Conservation (phyloP, 2,888 invertebrate genomes). For the Stenodera caucasica region DNA sequence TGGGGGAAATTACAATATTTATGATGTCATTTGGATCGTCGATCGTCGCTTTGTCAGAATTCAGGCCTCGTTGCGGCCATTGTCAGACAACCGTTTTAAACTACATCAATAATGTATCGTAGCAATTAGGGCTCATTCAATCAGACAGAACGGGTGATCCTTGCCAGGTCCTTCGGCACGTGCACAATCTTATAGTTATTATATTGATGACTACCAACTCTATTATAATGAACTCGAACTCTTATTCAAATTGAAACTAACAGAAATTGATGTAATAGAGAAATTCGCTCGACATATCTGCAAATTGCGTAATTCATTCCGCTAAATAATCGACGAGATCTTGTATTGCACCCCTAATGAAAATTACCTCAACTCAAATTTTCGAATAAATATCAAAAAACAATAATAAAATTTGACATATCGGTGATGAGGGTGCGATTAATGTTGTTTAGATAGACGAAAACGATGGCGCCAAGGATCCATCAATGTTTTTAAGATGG, state of each 20-base stretch:
- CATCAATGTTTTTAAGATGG: constrained; percentile 12
- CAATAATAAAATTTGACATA: constrained; percentile 35
- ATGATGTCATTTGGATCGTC: constrained; percentile 53
- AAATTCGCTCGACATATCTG: neutral
- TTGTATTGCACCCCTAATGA: neutral
- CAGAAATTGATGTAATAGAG: constrained; percentile 10
- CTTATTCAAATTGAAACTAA: constrained; percentile 16
- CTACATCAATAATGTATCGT: constrained; percentile 51
- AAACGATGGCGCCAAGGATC: constrained; percentile 41
- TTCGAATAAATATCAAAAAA: constrained; percentile 23
- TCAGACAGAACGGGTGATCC: constrained; percentile 32
- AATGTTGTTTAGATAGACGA: constrained; percentile 43
- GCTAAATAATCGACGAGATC: neutral
- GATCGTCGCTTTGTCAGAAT: constrained; percentile 46
- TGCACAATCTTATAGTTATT: constrained; percentile 30
- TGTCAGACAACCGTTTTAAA: constrained; percentile 43
- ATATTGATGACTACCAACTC: no score
- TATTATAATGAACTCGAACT: constrained; percentile 27
- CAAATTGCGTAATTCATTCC: constrained; percentile 3
- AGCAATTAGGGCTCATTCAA: constrained; percentile 49
- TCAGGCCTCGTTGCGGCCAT: constrained; percentile 44
- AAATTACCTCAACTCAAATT: neutral
- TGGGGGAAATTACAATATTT: constrained; percentile 53
- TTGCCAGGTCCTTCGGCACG: constrained; percentile 32
- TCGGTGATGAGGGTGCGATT: constrained; percentile 34